Percentiles rank a stretch among this genome's conserved stretches.
Evolutionary conservation across 2,797 vertebrate species (phyloP).

Genomic region (Naso thynnoides): DNA sequence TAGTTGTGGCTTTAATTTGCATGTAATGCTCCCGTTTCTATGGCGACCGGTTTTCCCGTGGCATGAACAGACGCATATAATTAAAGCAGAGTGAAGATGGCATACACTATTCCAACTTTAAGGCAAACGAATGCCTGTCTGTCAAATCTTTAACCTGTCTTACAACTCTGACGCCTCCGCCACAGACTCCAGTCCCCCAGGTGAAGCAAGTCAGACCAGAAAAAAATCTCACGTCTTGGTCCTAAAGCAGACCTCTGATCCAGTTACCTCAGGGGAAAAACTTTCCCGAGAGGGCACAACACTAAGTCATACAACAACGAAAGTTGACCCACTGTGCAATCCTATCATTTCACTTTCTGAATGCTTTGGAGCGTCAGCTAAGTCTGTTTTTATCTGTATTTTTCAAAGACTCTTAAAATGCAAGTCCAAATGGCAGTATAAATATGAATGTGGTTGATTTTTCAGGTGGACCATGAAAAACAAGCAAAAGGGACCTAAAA

Average conservation of each 20-base stretch:
- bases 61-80: background rate
- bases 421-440: background rate
- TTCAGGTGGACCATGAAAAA: slow-evolving; percentile 54
- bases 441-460: background rate
- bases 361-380: background rate
- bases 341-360: background rate
- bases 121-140: background rate
- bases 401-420: background rate
- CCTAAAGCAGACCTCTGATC: background rate
- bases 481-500: slow-evolving; percentile 32
- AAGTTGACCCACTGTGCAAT: slow-evolving; percentile 35
- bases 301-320: slow-evolving; percentile 42
- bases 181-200: background rate
- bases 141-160: background rate
- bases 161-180: background rate
- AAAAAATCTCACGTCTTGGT: background rate
- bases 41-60: background rate
- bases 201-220: background rate
- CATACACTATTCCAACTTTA: too few species aligned
- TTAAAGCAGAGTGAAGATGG: background rate
- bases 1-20: background rate
- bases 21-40: background rate
- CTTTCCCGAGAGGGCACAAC: slow-evolving; percentile 5
- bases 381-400: too few species aligned
- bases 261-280: slow-evolving; percentile 8